Percentiles rank a stretch among this genome's conserved stretches.
Conservation (phyloP, 2,888 invertebrate genomes). For the Germaria angustata region DNA sequence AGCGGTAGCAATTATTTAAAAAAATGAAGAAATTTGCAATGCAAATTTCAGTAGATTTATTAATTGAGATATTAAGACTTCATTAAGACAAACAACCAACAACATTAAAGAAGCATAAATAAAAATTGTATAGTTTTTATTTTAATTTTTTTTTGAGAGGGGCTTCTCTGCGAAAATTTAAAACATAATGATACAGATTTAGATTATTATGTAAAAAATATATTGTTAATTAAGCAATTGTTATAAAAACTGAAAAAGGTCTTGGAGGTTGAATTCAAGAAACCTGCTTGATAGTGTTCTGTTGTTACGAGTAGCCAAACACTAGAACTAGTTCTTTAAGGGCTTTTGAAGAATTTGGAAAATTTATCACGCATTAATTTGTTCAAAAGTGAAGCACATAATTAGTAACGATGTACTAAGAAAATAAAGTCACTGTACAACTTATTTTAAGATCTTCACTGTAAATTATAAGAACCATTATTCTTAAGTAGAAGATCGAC, state of each 20-base stretch:
- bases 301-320: no score
- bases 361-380: no score
- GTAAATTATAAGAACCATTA: no score
- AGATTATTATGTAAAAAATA: neutral
- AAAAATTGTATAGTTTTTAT: neutral
- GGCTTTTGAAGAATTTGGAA: no score
- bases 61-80: slow-evolving; percentile 65
- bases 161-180: neutral
- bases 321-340: no score
- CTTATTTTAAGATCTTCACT: no score
- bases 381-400: no score
- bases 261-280: no score
- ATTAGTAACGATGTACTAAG: no score
- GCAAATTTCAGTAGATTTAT: slow-evolving; percentile 63
- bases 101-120: slow-evolving; percentile 1
- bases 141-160: neutral
- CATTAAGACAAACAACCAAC: slow-evolving; percentile 42
- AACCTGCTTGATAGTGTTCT: no score
- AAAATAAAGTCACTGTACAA: no score
- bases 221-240: slow-evolving; percentile 4
- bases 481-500: no score
- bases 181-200: neutral
- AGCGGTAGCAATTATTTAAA: slow-evolving; percentile 57
- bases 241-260: neutral
- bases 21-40: slow-evolving; percentile 46